phyloP scores from a whole-genome alignment of 1,140 invertebrate species.

The Patella vulgata region DNA sequence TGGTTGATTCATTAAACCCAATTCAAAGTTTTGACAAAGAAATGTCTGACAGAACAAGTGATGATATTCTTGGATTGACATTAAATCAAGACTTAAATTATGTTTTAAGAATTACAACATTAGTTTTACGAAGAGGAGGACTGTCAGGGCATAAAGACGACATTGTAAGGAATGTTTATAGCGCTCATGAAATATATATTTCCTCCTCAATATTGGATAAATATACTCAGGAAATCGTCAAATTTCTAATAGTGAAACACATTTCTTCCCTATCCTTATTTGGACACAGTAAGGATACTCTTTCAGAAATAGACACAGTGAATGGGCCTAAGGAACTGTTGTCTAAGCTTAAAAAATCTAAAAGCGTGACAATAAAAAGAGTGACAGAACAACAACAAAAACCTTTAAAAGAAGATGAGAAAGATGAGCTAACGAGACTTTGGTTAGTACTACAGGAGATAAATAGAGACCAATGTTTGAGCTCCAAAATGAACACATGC shows the following conservation, averaged over 20 bases:
- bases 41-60: too few species aligned
- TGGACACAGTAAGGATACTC: constrained; percentile 1
- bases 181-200: too few species aligned
- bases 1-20: too few species aligned
- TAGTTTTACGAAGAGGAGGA: too few species aligned
- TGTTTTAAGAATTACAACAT: too few species aligned
- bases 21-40: too few species aligned
- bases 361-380: constrained; percentile 21
- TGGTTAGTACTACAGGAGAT: constrained; percentile 9
- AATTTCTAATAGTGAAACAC: constrained; percentile 13
- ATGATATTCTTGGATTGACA: too few species aligned
- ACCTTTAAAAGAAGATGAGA: constrained; percentile 7
- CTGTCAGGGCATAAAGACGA: too few species aligned
- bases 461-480: constrained; percentile 11
- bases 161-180: too few species aligned
- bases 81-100: too few species aligned
- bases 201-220: too few species aligned
- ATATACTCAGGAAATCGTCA: too few species aligned
- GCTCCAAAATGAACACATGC: constrained; percentile 22
- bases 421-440: constrained; percentile 10
- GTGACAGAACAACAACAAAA: neutral
- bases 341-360: constrained; percentile 10
- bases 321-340: constrained; percentile 13
- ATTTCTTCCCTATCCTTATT: neutral
- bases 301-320: constrained; percentile 10